Base-by-base conservation (phyloP, 1,140 invertebrate genomes). In the Streblospio benedicti region DNA sequence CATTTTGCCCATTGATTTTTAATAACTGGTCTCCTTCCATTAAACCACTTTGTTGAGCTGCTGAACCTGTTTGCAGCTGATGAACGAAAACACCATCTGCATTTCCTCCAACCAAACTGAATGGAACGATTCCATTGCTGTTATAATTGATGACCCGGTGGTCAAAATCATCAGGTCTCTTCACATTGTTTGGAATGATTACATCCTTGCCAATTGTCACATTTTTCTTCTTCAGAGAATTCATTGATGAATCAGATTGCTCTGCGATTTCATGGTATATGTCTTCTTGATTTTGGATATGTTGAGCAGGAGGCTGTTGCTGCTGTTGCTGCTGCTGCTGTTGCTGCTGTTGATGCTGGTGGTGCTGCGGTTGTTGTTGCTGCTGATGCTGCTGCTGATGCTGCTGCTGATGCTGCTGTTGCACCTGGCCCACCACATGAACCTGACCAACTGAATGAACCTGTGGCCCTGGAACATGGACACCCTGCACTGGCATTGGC, bases 51-150 rank as follows among this genome's bases (percentile, higher is more conserved):
- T 45, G 49, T 23, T 30, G 27, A 25, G 60, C 54, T 25, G 43
- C 41, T 4, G 54, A 59, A 23, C 30, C 41, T 12, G 28, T 28
- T 16, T 62, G 32, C 31, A 62, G 32, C 1, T 41, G 18, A 32
- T 57, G 25, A n/a, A 62, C 55, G 30, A 51, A 62, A 12, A 62
- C 38, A 27, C 60, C 60, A 16, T 32, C 47, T 16, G 27, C 49
- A 38, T 62, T 62, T 14, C 60, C 60, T 5, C 60, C 60, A 30
- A 62, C 53, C 20, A 62, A 27, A 18, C 30, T 51, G 30, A 59
- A 51, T 18, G 27, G 38, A 4, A 58, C n/a, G 18, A 20, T 51
- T 28, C 60, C 60, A 18, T 57, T 55, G n/a, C n/a, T 35, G 47
- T 32, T 50, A 30, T 49, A 58, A 20, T 25, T 25, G 28, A 62